Conservation (phyloP, 2,797 vertebrate genomes). For the Sitta carolinensis region DNA sequence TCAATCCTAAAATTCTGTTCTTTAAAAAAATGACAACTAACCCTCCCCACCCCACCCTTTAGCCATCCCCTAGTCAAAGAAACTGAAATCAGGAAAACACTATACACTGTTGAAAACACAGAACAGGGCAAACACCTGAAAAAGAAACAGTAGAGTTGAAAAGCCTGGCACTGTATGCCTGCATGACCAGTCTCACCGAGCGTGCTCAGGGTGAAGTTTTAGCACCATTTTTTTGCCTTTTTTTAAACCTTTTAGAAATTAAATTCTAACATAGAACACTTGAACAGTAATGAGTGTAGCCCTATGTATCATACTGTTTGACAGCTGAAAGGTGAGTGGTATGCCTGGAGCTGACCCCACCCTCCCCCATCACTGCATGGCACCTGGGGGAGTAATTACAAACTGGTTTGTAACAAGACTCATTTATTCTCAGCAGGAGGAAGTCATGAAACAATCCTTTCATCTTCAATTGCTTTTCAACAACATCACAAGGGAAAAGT, state of each 20-base stretch:
- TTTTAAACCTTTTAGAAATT: constrained; percentile 77
- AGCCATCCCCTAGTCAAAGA: constrained; percentile 55
- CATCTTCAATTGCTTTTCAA: constrained; percentile 49
- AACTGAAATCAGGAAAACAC: constrained; percentile 72
- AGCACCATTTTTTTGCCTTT: constrained; percentile 79
- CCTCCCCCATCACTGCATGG: constrained; percentile 61
- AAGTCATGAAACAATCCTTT: constrained; percentile 62
- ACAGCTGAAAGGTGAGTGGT: constrained; percentile 73
- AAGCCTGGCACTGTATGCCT: constrained; percentile 76
- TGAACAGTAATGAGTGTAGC: constrained; percentile 81
- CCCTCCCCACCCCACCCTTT: constrained; percentile 55
- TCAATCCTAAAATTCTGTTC: constrained; percentile 70
- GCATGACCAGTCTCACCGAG: constrained; percentile 82
- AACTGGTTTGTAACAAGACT: constrained; percentile 59
- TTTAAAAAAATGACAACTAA: constrained; percentile 74
- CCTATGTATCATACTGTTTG: constrained; percentile 80
- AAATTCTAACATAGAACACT: constrained; percentile 81
- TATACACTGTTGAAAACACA: constrained; percentile 72
- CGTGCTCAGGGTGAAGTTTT: constrained; percentile 79
- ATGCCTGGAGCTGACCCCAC: constrained; percentile 67
- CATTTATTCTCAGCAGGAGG: constrained; percentile 74
- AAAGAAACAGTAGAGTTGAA: constrained; percentile 69
- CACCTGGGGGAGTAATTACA: constrained; percentile 70
- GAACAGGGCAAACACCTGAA: constrained; percentile 75
- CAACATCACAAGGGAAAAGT: constrained; percentile 43